phyloP scores from a whole-genome alignment of 2,888 invertebrate species.

The Lasioglossum zephyrum region DNA sequence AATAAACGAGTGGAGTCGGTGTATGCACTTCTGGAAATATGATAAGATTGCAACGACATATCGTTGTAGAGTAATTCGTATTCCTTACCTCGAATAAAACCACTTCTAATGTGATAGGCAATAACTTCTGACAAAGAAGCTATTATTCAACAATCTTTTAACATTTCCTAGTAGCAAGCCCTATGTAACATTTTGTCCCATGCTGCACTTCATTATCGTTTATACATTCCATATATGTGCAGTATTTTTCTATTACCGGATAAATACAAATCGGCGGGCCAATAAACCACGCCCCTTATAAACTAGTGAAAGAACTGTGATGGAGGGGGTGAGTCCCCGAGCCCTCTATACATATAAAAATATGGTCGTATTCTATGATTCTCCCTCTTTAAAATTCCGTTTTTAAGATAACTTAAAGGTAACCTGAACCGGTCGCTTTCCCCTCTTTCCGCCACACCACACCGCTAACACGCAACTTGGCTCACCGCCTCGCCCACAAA shows the following conservation, averaged over 20 bases:
- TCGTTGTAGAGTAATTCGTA: background rate
- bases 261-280: background rate
- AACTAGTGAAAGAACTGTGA: too few relatives aligned
- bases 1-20: background rate
- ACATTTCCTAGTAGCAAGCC: background rate
- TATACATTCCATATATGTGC: background rate
- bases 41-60: background rate
- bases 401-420: too few relatives aligned
- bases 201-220: background rate
- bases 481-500: background rate
- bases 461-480: background rate
- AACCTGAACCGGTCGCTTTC: too few relatives aligned
- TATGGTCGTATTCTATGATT: too few relatives aligned
- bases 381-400: too few relatives aligned
- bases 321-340: too few relatives aligned
- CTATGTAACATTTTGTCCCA: background rate
- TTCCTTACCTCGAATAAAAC: background rate
- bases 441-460: background rate
- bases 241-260: background rate
- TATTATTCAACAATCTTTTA: background rate
- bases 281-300: background rate
- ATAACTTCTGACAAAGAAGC: background rate
- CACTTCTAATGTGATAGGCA: background rate
- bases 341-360: too few relatives aligned
- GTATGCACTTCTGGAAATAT: background rate